A percentile compares a stretch with the other conserved stretches of the same genome.
These are phyloP conservation scores for Ricordea florida DNA, from an alignment of 92 coral and sea anemone genomes.

Conservation along the genomic window DNA sequence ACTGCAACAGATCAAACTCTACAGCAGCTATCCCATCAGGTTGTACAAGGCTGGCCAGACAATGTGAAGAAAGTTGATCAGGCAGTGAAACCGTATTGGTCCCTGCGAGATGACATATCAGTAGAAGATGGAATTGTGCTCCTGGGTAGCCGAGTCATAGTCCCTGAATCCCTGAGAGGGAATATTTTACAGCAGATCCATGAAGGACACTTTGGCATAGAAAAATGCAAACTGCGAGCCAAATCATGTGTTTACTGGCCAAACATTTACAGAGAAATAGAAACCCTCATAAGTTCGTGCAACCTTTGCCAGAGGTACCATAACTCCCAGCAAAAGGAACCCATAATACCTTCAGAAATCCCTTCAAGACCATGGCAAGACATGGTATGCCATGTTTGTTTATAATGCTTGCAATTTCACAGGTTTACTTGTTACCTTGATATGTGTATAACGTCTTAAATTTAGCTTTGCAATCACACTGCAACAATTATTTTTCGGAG, in stretches of 20 bases:
- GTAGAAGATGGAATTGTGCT: too few species aligned
- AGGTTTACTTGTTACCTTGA: too few species aligned
- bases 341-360: conserved; percentile 44
- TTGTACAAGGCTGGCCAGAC: conserved; percentile 9
- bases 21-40: conserved; percentile 1
- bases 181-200: conserved; percentile 30
- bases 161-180: too few species aligned
- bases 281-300: conserved; percentile 17
- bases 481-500: too few species aligned
- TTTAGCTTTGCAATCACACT: too few species aligned
- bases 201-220: conserved; percentile 42
- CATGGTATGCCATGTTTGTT: too few species aligned
- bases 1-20: not conserved
- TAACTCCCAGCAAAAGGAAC: conserved; percentile 35
- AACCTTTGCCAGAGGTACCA: conserved; percentile 25
- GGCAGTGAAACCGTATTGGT: too few species aligned
- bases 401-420: too few species aligned
- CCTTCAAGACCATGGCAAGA: conserved; percentile 52
- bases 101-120: too few species aligned
- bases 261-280: conserved; percentile 31
- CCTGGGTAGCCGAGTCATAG: too few species aligned
- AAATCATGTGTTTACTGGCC: conserved; percentile 51
- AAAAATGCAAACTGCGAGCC: conserved; percentile 48
- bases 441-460: too few species aligned
- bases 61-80: too few species aligned